These are phyloP conservation scores for Danio tinwini DNA, from an alignment of 2,797 vertebrate species.

Conservation along the genomic window DNA sequence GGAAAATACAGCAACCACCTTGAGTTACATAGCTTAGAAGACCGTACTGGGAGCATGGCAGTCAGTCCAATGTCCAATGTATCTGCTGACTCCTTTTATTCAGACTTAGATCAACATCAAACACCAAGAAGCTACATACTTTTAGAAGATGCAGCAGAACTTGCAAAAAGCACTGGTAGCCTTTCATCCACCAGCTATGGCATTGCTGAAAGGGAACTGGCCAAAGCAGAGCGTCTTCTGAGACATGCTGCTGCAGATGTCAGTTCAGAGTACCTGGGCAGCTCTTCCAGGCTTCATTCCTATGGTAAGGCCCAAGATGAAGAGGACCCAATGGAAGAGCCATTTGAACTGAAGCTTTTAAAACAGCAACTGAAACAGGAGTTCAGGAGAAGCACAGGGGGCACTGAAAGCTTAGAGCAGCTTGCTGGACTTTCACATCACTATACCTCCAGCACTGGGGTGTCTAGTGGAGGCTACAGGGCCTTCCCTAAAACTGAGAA, in stretches of 20 bases:
- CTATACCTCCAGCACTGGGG: constrained; percentile 82
- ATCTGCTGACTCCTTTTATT: constrained; percentile 94
- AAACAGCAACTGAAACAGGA: constrained; percentile 99
- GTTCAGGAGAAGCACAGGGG: constrained; percentile 90
- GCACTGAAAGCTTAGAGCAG: constrained; percentile 89
- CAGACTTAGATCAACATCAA: constrained; percentile 88
- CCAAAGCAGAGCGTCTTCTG: constrained; percentile 93
- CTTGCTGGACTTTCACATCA: constrained; percentile 91
- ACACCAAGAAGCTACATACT: constrained; percentile 91
- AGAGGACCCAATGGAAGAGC: constrained; percentile 97
- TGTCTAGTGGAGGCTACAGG: constrained; percentile 84
- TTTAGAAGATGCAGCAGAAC: constrained; percentile 94
- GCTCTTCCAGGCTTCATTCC: constrained; percentile 89
- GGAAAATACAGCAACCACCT: constrained; percentile 90
- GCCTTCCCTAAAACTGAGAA: constrained; percentile 95
- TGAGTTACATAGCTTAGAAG: constrained; percentile 91
- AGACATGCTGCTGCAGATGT: constrained; percentile 86
- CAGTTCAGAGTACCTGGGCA: constrained; percentile 91
- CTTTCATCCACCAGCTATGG: constrained; percentile 87
- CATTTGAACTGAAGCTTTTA: constrained; percentile 96
- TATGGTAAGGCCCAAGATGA: constrained; percentile 91
- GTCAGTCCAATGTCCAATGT: constrained; percentile 93
- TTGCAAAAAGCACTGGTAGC: constrained; percentile 89
- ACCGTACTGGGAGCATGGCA: constrained; percentile 86
- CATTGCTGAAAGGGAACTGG: constrained; percentile 93